Base-by-base conservation (phyloP, 2,797 vertebrate species). In the Caiman crocodilus region DNA sequence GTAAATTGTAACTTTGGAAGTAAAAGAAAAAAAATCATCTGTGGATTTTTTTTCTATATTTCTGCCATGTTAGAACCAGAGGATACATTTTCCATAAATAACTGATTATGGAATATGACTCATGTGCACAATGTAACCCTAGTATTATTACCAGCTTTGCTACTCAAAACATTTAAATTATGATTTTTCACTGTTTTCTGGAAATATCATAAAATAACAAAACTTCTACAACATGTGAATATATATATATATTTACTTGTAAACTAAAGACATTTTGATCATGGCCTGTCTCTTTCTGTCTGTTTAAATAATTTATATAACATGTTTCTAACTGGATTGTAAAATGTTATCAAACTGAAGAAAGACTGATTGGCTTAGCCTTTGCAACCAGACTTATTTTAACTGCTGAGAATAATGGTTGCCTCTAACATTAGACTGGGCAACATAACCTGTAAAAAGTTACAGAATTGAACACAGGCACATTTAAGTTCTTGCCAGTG, bases 321-420 rank as follows among this genome's bases (percentile, higher is more conserved):
- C 42, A 50, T 50, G 42, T 50, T 50, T 50, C 42, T 50, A 50
- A 50, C 42, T 50, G 42, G 42, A 50, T 50, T 50, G 42, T 76
- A 87, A 97, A 96, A 92, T 92, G 89, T 96, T 96, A 97, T 94
- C 95, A 96, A 95, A 93, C 90, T 59, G 58, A 80, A 95, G 91
- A 89, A 89, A 97, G 92, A 92, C 93, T 96, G 94, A 96, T 82
- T 94, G 88, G 89, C 97, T 94, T 88, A 96, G 92, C 84, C 85
- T 84, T 89, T 89, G 69, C 95, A 96, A 96, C 94, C 94, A 96
- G 94, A 96, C 95, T 97, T 96, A 87, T 30, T 96, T 93, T 90
- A 81, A 69, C 93, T 95, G 79, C 93, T 88, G 91, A 83, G 93
- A 97, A 96, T 94, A 96, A 96, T 50, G 42, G 42, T 50, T 50